These are phyloP conservation scores for Urocitellus parryii DNA, from an alignment of 2,113 vertebrate genomes.

Conservation along the genomic window DNA sequence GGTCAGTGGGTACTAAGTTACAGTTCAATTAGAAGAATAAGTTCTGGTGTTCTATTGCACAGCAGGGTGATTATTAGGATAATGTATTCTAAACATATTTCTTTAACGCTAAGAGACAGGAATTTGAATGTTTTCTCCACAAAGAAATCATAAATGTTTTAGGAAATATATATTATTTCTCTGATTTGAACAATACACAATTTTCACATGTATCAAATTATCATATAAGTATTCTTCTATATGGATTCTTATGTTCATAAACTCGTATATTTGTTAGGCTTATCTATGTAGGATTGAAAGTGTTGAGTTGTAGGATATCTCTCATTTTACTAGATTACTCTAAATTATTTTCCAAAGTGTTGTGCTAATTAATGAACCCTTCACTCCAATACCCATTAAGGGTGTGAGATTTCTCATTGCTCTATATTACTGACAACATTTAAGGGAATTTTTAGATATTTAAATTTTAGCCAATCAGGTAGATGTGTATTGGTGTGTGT, in stretches of 20 bases:
- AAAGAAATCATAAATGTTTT: not conserved
- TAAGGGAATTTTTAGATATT: not conserved
- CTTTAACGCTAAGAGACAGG: not conserved
- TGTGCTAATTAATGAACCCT: not conserved
- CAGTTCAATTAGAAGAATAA: not conserved
- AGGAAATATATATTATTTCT: not conserved
- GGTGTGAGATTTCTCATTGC: not conserved
- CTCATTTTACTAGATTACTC: conserved; percentile 10
- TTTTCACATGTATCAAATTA: not conserved
- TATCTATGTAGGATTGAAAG: not conserved
- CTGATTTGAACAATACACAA: not conserved
- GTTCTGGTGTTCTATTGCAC: not conserved
- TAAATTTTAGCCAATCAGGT: not conserved
- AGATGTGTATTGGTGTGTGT: not conserved
- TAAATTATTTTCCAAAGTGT: not conserved
- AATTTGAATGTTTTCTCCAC: not conserved
- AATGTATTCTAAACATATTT: not conserved
- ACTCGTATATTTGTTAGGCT: not conserved
- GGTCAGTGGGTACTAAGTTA: not conserved
- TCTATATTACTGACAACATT: not conserved
- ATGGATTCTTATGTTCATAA: not conserved
- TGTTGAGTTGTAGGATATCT: not conserved
- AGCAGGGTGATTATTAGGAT: not conserved
- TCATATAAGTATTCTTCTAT: not conserved
- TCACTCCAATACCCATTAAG: not conserved